These are phyloP conservation scores for Typhlichthys subterraneus DNA, from an alignment of 2,797 vertebrate genomes.

Conservation along the genomic window DNA sequence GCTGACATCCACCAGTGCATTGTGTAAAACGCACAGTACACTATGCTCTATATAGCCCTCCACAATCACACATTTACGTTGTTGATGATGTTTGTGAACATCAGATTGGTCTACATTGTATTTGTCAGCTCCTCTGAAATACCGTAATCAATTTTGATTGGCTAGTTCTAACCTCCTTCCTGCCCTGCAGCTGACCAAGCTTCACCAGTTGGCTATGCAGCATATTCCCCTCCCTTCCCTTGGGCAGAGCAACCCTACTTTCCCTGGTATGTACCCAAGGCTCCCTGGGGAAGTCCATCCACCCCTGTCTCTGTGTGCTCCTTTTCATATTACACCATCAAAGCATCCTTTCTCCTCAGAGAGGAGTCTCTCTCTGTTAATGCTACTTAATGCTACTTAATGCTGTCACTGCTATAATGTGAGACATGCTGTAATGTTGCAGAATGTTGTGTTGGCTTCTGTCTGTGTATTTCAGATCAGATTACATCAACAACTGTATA, in stretches of 20 bases:
- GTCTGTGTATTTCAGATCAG: no score
- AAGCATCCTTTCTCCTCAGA: constrained; percentile 60
- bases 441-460: no score
- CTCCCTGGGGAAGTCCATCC: constrained; percentile 90
- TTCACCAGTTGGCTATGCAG: constrained; percentile 99
- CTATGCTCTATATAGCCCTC: constrained; percentile 29
- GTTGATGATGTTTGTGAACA: constrained; percentile 74
- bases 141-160: constrained; percentile 90
- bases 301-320: constrained; percentile 79
- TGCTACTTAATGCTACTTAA: neutral
- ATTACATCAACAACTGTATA: no score
- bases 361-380: constrained; percentile 35
- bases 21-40: no score
- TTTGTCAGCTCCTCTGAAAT: constrained; percentile 91
- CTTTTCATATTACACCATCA: constrained; percentile 69
- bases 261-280: constrained; percentile 98
- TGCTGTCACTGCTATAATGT: constrained; percentile 9
- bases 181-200: constrained; percentile 99
- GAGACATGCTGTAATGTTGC: neutral
- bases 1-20: no score
- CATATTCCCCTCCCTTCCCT: constrained; percentile 97
- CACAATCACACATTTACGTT: constrained; percentile 55
- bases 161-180: constrained; percentile 98
- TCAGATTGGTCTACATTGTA: constrained; percentile 80
- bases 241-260: constrained; percentile 98